Evolutionary conservation across 2,797 vertebrate species (phyloP), one percentile per base, ranked within the genome.

Genomic region (Characodon lateralis): DNA sequence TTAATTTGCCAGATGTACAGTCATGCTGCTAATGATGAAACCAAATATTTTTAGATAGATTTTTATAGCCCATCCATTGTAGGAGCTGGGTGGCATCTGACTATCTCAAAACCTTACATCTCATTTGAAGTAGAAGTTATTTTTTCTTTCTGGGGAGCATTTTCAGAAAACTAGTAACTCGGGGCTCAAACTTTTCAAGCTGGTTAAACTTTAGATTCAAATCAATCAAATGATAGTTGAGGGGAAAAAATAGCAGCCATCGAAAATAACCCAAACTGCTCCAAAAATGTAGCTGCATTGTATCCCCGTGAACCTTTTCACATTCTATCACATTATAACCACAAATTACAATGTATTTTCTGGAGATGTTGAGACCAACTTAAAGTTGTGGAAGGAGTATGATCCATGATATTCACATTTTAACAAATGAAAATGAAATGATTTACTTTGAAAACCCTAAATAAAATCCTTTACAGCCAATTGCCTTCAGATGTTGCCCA

Each of bases 1-100:
- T 89, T 86, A 91, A 94, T 94, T 95, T 95, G 89, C 85, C 79
- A 68, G 81, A 82, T 90, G 88, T 80, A 82, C 58, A 87, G 85
- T 85, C 73, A 58, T 76, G 85, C 87, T 91, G 81, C 90, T 91
- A 83, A 86, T 85, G 89, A 92, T 89, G 77, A 91, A 91, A 85
- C 71, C 31, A 87, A 80, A 88, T 91, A 86, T 91, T 92, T 93
- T 90, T 90, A 89, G 90, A 89, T 61, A 46, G 77, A 80, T 81
- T 91, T 88, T 87, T 91, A 84, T 83, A 86, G 72, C 71, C 63
- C n/a, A 1, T 82, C 72, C 73, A 72, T 53, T 73, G 56, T 65
- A 53, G 83, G 71, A 85, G 84, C 48, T 12, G 63, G 75, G 56
- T 35, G 76, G 28, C 71, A 46, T 6, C 39, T 2, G 74, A 12